Evolutionary conservation across 1,140 invertebrate genomes (phyloP).

Genomic region (Zaprionus nigranus): DNA sequence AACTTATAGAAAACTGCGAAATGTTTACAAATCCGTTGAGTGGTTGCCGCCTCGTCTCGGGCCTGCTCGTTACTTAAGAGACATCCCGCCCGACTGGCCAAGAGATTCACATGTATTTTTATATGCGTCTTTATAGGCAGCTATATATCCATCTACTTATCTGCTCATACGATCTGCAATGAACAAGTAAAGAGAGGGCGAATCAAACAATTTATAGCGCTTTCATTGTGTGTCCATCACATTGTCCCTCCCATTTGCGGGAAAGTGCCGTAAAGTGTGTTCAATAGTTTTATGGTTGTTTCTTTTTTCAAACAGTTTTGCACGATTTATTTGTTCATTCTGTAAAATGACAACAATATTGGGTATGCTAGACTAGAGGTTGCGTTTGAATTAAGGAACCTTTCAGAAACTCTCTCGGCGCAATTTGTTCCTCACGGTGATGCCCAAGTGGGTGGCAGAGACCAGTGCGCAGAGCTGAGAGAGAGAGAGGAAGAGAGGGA

Average conservation of each 20-base stretch:
- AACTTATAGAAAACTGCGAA: slow-evolving; percentile 54
- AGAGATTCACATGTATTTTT: slow-evolving; percentile 57
- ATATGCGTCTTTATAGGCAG: slow-evolving; percentile 74
- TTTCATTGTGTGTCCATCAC: not conserved
- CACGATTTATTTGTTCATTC: slow-evolving; percentile 43
- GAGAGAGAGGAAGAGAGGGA: slow-evolving; percentile 6
- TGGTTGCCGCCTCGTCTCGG: slow-evolving; percentile 51
- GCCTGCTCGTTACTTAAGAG: slow-evolving; percentile 66
- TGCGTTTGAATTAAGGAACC: slow-evolving; percentile 15
- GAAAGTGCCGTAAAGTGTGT: slow-evolving; percentile 4
- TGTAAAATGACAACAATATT: slow-evolving; percentile 20
- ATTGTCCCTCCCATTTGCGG: not conserved
- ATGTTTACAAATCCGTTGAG: slow-evolving; percentile 79
- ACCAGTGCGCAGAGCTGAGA: slow-evolving; percentile 60
- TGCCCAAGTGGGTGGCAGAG: slow-evolving; percentile 69
- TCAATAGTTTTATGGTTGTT: slow-evolving; percentile 2
- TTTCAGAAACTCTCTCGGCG: slow-evolving; percentile 72
- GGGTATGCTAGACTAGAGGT: slow-evolving; percentile 32
- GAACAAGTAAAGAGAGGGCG: slow-evolving; percentile 41
- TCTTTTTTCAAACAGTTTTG: slow-evolving; percentile 24
- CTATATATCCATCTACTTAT: slow-evolving; percentile 45
- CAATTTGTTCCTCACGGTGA: slow-evolving; percentile 77
- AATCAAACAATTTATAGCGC: slow-evolving; percentile 28
- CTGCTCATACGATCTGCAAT: slow-evolving; percentile 24
- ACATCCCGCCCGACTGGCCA: slow-evolving; percentile 38